phyloP scores from a whole-genome alignment of 2,888 invertebrate species.

The Athalia rosae region DNA sequence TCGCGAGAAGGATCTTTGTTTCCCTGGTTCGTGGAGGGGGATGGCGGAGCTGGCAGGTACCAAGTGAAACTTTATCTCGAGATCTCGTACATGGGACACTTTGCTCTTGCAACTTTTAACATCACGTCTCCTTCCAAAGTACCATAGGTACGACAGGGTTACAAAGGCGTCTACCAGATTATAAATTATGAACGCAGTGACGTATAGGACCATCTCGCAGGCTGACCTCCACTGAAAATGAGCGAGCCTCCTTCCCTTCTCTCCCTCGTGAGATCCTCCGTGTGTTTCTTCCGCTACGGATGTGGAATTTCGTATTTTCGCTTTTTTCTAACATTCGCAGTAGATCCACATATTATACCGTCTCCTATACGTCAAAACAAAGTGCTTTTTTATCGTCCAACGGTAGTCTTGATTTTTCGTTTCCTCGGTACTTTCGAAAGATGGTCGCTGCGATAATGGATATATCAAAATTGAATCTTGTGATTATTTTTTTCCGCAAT shows the following conservation, averaged over 20 bases:
- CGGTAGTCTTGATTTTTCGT: constrained; percentile 10
- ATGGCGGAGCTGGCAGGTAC: neutral
- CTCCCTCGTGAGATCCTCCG: neutral
- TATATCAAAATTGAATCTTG: constrained; percentile 42
- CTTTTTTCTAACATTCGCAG: constrained; percentile 1
- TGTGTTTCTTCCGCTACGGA: constrained; percentile 6
- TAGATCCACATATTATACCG: constrained; percentile 5
- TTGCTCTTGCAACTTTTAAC: constrained; percentile 30
- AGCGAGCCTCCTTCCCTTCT: constrained; percentile 16
- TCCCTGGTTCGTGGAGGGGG: constrained; percentile 10
- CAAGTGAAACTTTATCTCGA: constrained; percentile 18
- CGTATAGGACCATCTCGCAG: constrained; percentile 28
- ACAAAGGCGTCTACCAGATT: constrained; percentile 26
- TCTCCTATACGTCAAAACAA: constrained; percentile 5
- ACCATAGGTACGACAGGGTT: neutral
- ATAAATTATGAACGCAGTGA: constrained; percentile 38
- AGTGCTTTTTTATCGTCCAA: constrained; percentile 35
- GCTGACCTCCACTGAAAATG: constrained; percentile 25
- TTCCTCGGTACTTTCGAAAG: constrained; percentile 13
- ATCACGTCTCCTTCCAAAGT: constrained; percentile 9
- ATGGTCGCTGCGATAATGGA: constrained; percentile 27
- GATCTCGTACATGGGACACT: constrained; percentile 11
- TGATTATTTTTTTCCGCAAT: constrained; percentile 2
- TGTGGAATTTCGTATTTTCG: constrained; percentile 29
- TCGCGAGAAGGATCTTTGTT: constrained; percentile 11